Base-by-base conservation (phyloP, 2,797 vertebrate genomes). In the Sardinella longiceps region DNA sequence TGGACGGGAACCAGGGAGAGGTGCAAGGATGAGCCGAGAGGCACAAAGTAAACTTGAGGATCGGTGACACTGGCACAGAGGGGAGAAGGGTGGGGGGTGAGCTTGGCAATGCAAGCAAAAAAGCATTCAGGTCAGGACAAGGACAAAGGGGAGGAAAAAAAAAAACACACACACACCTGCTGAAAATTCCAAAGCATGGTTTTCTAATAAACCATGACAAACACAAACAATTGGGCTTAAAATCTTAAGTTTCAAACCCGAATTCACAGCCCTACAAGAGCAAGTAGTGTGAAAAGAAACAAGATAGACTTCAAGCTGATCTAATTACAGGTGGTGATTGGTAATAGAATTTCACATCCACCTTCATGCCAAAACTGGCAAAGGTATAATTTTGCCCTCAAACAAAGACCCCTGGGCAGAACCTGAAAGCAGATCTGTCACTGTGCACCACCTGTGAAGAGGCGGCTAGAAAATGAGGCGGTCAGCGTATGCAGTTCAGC, bases 361-460 rank as follows among this genome's bases (percentile, higher is more conserved):
- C 12, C 30, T 12, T 53, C 66, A 58, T 81, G 80, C 70, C 82
- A 85, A 82, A 82, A 46, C 77, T 84, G 80, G 83, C 28, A 33
- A 15, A 33, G 28, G 63, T 70, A 70, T 80, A 20, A n/a, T 77
- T 85, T 83, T 85, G 70, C 63, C 83, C 85, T 88, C 60, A 83
- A 81, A 84, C 77, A 84, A 82, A 81, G 70, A n/a, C 39, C 81
- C 53, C 50, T 15, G 70, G 63, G 45, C 48, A 46, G 48, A 58
- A 20, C 23, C 12, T 48, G 70, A 85, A 25, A 86, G 84, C 37
- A 80, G 50, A 66, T 66, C 5, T 12, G 83, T 86, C 86, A 53
- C 48, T 81, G 80, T 66, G 77, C 81, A 18, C 33, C 9, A 6
- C 30, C 43, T 80, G 20, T 60, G 39, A 33, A 1, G 1, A 9